phyloP scores from a whole-genome alignment of 2,888 invertebrate genomes.

The Linnaemya tessellans region DNA sequence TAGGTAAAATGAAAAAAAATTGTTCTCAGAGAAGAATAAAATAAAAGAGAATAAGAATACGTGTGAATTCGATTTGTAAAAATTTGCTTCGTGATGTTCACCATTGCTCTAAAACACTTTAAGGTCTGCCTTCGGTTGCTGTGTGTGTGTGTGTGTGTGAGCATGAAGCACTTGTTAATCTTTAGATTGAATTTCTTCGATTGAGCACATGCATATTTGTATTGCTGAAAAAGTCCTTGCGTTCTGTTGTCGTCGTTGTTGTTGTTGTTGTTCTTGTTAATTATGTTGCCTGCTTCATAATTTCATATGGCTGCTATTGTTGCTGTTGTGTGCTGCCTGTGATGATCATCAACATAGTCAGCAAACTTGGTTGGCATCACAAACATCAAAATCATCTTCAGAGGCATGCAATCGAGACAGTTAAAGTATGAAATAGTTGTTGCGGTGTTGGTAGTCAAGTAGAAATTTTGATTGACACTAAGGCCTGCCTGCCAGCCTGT shows the following conservation, averaged over 20 bases:
- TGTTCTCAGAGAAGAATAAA: too few species aligned
- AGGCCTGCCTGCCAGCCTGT: slow-evolving; percentile 20
- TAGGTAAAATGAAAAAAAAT: too few species aligned
- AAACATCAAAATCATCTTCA: slow-evolving; percentile 55
- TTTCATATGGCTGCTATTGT: slow-evolving; percentile 25
- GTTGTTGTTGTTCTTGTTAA: slow-evolving; percentile 21
- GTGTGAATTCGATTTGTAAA: too few species aligned
- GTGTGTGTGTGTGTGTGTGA: not conserved
- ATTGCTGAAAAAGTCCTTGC: slow-evolving; percentile 50
- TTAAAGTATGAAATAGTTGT: slow-evolving; percentile 5
- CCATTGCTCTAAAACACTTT: not conserved
- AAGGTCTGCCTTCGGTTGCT: not conserved
- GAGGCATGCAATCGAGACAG: slow-evolving; percentile 64
- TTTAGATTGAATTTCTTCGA: slow-evolving; percentile 71
- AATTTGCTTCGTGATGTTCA: too few species aligned
- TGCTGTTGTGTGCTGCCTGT: slow-evolving; percentile 19
- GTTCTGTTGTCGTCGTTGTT: not conserved
- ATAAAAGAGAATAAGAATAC: too few species aligned
- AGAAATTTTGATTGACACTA: slow-evolving; percentile 70
- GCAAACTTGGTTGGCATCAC: slow-evolving; percentile 47
- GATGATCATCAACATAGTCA: slow-evolving; percentile 58
- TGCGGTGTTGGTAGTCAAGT: slow-evolving; percentile 33
- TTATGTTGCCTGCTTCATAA: slow-evolving; percentile 28
- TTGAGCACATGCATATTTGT: slow-evolving; percentile 61
- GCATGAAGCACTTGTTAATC: slow-evolving; percentile 60